phyloP scores from a whole-genome alignment of 1,140 invertebrate species.

The Philaenus spumarius region DNA sequence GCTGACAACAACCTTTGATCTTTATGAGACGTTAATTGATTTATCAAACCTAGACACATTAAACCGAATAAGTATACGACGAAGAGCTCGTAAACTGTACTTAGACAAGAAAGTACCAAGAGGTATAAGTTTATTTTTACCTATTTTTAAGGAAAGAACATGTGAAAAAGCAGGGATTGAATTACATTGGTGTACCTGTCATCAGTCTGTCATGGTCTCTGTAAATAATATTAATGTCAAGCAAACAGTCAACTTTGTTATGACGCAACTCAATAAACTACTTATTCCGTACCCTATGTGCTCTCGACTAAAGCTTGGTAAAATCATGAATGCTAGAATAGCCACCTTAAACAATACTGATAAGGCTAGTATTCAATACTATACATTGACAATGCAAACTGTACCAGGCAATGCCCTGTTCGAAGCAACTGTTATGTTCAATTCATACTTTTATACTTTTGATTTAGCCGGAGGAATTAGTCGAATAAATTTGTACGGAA shows the following conservation, averaged over 20 bases:
- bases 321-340: slow-evolving; percentile 20
- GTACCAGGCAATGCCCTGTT: slow-evolving; percentile 28
- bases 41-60: slow-evolving; percentile 45
- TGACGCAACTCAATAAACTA: slow-evolving; percentile 55
- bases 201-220: slow-evolving; percentile 48
- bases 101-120: slow-evolving; percentile 31
- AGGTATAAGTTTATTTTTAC: slow-evolving; percentile 69
- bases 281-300: slow-evolving; percentile 53
- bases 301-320: slow-evolving; percentile 21
- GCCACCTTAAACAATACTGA: neutral
- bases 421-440: slow-evolving; percentile 44
- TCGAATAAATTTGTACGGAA: slow-evolving; percentile 68
- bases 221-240: slow-evolving; percentile 42
- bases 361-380: slow-evolving; percentile 14
- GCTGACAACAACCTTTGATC: slow-evolving; percentile 53
- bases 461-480: slow-evolving; percentile 57
- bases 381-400: slow-evolving; percentile 25
- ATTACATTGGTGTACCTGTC: slow-evolving; percentile 79
- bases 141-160: slow-evolving; percentile 59
- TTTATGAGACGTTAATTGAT: slow-evolving; percentile 57
- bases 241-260: slow-evolving; percentile 47
- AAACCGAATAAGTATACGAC: slow-evolving; percentile 29
- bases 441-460: slow-evolving; percentile 5
- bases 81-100: slow-evolving; percentile 30
- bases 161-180: slow-evolving; percentile 68